These are phyloP conservation scores for Xyrichtys novacula DNA, from an alignment of 2,797 vertebrate species.

Conservation along the genomic window DNA sequence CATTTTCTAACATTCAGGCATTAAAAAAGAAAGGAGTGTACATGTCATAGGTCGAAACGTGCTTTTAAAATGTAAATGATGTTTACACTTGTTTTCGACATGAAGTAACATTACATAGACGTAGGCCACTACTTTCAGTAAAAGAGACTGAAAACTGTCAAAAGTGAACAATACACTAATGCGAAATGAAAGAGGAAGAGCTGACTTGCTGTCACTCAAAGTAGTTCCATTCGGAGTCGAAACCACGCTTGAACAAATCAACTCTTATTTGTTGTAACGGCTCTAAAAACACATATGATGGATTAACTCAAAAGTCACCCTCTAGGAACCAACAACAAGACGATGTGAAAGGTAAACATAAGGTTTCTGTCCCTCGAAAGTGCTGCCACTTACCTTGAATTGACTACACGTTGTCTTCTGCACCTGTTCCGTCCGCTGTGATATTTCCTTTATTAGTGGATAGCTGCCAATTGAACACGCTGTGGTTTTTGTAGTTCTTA, in stretches of 20 bases:
- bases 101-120: neutral
- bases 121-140: too few species aligned
- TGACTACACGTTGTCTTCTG: too few species aligned
- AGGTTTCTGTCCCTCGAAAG: neutral
- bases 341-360: neutral
- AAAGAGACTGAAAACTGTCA: neutral
- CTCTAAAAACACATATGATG: neutral
- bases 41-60: neutral
- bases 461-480: neutral
- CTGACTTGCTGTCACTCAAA: neutral
- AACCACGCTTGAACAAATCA: neutral
- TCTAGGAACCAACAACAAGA: neutral
- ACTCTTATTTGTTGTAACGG: neutral
- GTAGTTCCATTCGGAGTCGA: neutral
- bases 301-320: neutral
- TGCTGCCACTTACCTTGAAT: slow-evolving; percentile 36
- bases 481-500: accelerated
- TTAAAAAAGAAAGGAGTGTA: too few species aligned
- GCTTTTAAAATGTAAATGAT: neutral
- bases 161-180: neutral
- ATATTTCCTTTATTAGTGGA: accelerated
- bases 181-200: slow-evolving; percentile 68
- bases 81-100: neutral
- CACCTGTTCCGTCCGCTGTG: neutral
- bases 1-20: too few species aligned